phyloP scores from a whole-genome alignment of 2,888 invertebrate species.

The Trypoxylon attenuatum region DNA sequence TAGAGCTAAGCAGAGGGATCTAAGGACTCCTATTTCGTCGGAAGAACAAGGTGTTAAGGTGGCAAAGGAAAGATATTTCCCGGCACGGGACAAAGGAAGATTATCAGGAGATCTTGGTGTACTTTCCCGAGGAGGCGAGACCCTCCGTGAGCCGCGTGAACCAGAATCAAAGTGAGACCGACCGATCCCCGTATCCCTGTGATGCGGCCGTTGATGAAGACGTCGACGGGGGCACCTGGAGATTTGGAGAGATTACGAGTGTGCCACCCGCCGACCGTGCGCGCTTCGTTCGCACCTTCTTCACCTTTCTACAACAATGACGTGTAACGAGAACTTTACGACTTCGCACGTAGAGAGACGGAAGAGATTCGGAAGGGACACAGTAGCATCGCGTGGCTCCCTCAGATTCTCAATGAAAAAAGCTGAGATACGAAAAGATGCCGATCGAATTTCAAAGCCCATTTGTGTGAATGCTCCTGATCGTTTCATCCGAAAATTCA shows the following conservation, averaged over 20 bases:
- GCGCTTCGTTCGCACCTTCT: conserved; percentile 51
- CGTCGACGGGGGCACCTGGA: conserved; percentile 51
- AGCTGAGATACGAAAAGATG: neutral
- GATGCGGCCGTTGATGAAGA: conserved; percentile 51
- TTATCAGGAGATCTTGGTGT: conserved; percentile 39
- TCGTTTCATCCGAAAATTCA: too few species aligned
- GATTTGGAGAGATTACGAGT: conserved; percentile 45
- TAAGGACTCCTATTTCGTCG: conserved; percentile 4
- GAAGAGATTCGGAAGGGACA: too few species aligned
- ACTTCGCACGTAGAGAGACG: conserved; percentile 27
- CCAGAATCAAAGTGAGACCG: conserved; percentile 42
- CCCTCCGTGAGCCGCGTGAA: conserved; percentile 27
- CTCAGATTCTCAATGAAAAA: neutral
- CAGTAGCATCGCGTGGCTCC: too few species aligned
- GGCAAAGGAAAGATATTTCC: conserved; percentile 4
- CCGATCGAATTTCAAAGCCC: neutral
- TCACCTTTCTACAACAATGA: conserved; percentile 51
- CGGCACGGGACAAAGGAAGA: conserved; percentile 36
- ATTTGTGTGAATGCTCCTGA: too few species aligned
- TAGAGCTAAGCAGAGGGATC: neutral
- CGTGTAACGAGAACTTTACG: conserved; percentile 56
- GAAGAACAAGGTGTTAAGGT: conserved; percentile 3
- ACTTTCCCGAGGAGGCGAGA: too few species aligned
- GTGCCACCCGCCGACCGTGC: conserved; percentile 46
- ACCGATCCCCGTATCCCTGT: conserved; percentile 25